Base-by-base conservation (phyloP, 2,113 vertebrate genomes). In the Lutjanus erythropterus region DNA sequence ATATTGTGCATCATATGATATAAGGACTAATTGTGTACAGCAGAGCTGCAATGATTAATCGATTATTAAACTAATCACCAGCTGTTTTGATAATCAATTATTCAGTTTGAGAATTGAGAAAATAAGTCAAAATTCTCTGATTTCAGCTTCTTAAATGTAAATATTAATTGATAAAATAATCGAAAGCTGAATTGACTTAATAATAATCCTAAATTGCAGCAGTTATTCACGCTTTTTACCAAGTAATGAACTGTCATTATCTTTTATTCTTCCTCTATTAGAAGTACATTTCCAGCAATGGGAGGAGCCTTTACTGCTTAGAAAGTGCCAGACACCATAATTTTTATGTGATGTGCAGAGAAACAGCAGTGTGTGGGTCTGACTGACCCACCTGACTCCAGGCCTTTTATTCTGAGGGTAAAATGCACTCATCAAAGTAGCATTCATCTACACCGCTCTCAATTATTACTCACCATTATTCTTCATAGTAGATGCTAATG, bases 401-500 rank as follows among this genome's bases (percentile, higher is more conserved):
- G 11, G 41, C 58, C 31, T 68, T 80, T 83, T 46, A 62, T 18
- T 58, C 64, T 9, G 18, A 78, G 59, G 37, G 55, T 66, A 56
- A 80, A 77, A 79, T 55, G 69, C 65, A 46, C 47, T 75, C 50
- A 41, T 71, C 53, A 49, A 37, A 31, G 27, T 21, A 33, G 16
- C 41, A 42, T 66, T 58, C 46, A 46, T 56, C 60, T 37, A 47
- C 59, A 56, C 39, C 46, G 19, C 58, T 70, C 70, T 69, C 25
- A 67, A 60, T 67, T 61, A 49, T 69, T 9, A 0, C 64, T 58
- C 1, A 29, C 59, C 60, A 12, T 75, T 65, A 29, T 25, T 58
- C 56, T 50, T 62, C 31, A 56, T 42, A 9, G 46, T 46, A 41
- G 73, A 78, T 75, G 62, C 75, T 47, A 75, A 78, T 75, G 67